These are phyloP conservation scores for Callorhinus ursinus DNA, from an alignment of 2,113 vertebrate genomes.

Conservation along the genomic window DNA sequence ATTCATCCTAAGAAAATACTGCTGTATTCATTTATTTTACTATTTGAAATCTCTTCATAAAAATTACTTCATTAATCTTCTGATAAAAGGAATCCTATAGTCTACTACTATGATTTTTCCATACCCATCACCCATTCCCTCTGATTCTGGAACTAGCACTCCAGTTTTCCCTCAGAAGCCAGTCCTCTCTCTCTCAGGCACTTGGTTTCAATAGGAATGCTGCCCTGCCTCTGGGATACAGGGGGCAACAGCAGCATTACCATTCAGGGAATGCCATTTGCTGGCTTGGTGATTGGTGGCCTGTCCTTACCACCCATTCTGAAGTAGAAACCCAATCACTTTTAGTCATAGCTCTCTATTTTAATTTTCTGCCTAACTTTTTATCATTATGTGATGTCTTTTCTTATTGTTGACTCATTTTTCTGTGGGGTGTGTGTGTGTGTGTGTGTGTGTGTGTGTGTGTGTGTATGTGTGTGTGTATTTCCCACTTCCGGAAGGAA, in stretches of 20 bases:
- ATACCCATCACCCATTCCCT: background rate
- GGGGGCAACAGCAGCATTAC: too few relatives aligned
- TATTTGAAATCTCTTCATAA: background rate
- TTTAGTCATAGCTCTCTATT: background rate
- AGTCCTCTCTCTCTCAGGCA: background rate
- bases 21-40: background rate
- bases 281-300: background rate
- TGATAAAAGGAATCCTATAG: background rate
- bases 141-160: background rate
- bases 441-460: background rate
- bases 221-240: background rate
- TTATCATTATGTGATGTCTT: background rate
- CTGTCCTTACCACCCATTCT: background rate
- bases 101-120: background rate
- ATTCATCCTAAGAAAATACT: background rate
- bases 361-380: background rate
- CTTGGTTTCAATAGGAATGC: background rate
- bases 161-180: background rate
- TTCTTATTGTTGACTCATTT: slow-evolving; percentile 9
- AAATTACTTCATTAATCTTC: background rate
- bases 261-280: background rate
- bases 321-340: background rate
- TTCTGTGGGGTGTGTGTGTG: background rate
- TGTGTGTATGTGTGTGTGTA: background rate
- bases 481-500: background rate